phyloP scores from a whole-genome alignment of 2,797 vertebrate genomes.

The Tragelaphus oryx region DNA sequence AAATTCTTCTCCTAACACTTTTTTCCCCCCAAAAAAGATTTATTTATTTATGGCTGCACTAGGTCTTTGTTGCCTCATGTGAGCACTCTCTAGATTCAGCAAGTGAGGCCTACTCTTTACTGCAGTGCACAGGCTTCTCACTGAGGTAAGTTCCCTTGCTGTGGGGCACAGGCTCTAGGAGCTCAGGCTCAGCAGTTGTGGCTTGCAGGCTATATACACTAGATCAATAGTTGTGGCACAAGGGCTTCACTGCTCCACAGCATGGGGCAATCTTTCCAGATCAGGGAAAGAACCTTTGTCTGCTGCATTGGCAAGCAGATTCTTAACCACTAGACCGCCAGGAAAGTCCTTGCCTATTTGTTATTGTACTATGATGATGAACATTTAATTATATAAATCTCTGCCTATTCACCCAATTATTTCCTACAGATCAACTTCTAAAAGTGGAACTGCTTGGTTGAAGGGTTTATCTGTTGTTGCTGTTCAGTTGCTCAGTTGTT shows the following conservation, averaged over 20 bases:
- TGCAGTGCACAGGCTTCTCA: background rate
- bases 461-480: background rate
- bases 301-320: background rate
- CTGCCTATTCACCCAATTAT: background rate
- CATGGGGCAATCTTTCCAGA: background rate
- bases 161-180: background rate
- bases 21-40: background rate
- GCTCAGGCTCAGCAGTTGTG: background rate
- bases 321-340: background rate
- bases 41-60: background rate
- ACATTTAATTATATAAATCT: background rate
- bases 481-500: background rate
- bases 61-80: background rate
- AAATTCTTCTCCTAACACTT: background rate
- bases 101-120: background rate
- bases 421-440: background rate
- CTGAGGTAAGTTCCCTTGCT: background rate
- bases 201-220: background rate
- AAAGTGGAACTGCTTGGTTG: background rate
- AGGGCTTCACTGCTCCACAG: background rate
- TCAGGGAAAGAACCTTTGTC: background rate
- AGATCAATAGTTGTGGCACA: background rate
- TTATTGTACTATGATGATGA: background rate
- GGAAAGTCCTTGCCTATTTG: background rate
- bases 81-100: background rate